Evolutionary conservation across 2,113 vertebrate species (phyloP), one percentile per base, ranked within the genome.

Genomic region (Bambusicola thoracicus): DNA sequence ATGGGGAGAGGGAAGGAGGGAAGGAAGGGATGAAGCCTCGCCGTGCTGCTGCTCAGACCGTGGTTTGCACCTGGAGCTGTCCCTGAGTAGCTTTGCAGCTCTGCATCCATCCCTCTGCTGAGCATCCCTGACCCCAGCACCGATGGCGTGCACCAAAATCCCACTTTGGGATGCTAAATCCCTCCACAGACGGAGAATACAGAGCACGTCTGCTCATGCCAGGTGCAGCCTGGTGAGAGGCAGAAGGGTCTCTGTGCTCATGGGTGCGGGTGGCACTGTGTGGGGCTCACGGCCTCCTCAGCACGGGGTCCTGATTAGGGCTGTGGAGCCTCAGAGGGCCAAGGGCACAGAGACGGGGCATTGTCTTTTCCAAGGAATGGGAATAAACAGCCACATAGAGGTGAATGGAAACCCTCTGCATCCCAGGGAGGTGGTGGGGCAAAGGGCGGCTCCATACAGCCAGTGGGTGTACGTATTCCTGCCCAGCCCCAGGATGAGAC

Each of bases 401-500:
- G 70, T 68, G 58, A 29, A 38, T n/a, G 36, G 25, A 38, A 69
- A 48, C 15, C 46, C 24, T 13, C 13, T 8, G 44, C 29, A 18
- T 34, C 66, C 24, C 16, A 19, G 38, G 66, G 78, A 40, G 73
- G 21, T 1, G 4, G 38, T 19, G 34, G 17, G 65, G 46, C 70
- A 29, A 41, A 41, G n/a, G 51, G 46, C 1, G 0, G 75, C 81
- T 69, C 82, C 1, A 1, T 48, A n/a, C 3, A 6, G 6, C 13
- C 2, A 2, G 68, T 0, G 44, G 76, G 40, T 0, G 7, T n/a
- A n/a, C n/a, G n/a, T n/a, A n/a, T 87, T 66, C 40, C 65, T 40
- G 34, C 61, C 24, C 36, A 38, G 32, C 32, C 67, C 27, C 0
- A 0, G 65, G 30, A 43, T 0, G 0, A 75, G 30, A 77, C 65